Conservation (phyloP, 1,140 invertebrate species). For the Drosophila repletoides region DNA sequence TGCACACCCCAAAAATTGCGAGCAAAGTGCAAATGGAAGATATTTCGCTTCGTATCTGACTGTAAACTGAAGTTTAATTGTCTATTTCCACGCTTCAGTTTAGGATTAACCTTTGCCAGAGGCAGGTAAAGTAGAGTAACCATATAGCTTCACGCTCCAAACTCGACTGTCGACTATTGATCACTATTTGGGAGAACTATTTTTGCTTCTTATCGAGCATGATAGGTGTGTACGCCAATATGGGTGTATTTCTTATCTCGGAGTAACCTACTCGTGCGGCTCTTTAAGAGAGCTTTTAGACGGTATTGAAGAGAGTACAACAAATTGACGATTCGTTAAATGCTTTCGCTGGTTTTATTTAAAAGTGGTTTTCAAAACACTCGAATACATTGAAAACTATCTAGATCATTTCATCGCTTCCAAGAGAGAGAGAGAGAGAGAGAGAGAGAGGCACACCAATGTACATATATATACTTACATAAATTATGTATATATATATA, state of each 20-base stretch:
- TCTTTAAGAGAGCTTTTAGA: too few relatives aligned
- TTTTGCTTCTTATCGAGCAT: conserved; percentile 11
- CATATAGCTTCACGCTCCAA: background rate
- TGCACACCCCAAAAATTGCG: background rate
- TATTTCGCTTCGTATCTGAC: background rate
- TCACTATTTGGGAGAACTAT: background rate
- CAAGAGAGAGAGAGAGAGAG: too few relatives aligned
- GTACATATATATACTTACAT: conserved; percentile 6
- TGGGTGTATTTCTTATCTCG: conserved; percentile 10
- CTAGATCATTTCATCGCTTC: conserved; percentile 1
- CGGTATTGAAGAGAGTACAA: background rate
- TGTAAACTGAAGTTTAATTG: conserved; percentile 5
- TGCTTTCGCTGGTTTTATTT: conserved; percentile 8
- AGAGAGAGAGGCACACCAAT: too few relatives aligned
- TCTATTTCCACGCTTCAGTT: background rate
- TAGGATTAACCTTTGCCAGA: conserved; percentile 8
- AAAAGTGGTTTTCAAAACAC: conserved; percentile 29
- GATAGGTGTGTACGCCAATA: background rate
- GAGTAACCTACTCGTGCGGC: background rate
- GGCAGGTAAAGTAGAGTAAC: background rate
- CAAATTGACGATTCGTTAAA: background rate
- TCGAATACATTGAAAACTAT: conserved; percentile 7
- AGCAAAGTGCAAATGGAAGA: conserved; percentile 15
- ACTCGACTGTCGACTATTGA: conserved; percentile 12
- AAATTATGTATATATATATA: conserved; percentile 13